Evolutionary conservation across 1,140 invertebrate species (phyloP), one percentile per base, ranked within the genome.

Genomic region (Drosophila burlai): DNA sequence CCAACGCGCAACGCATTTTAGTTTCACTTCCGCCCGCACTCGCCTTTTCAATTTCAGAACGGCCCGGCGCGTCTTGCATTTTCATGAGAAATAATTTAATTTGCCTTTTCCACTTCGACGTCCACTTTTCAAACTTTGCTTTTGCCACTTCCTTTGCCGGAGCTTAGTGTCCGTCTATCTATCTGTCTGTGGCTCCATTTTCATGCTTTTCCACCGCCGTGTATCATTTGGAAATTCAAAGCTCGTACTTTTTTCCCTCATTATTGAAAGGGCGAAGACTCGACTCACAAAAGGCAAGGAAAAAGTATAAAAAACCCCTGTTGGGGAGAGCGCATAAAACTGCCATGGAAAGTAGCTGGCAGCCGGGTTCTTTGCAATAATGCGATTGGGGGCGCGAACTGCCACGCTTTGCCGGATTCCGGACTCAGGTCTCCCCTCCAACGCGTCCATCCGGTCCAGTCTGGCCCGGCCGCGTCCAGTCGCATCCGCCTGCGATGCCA

Each of bases 21-120:
- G 75, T 84, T 84, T 82, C 80, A 86, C 80, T 87, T 83, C 78
- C 83, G 76, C 36, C 60, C 50, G 81, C 78, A 69, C 76, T 73
- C 21, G 21, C 68, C 69, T 50, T 82, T 84, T 86, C 83, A 86
- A 82, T 86, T 82, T 59, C 50, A 42, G 29, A 43, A 34, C 16
- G 26, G 38, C 46, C 65, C 34, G 46, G 38, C 62, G 46, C 73
- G 54, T 59, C 72, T 76, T 76, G 76, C 82, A 81, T 85, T 85
- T 81, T 79, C 81, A 84, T 85, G 82, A 84, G 82, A 84, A 69
- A 84, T 84, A 84, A 85, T 85, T 85, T 85, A 85, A 85, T 85
- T 85, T 85, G 82, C 83, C 82, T 86, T 85, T 81, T 85, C 83
- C 82, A 81, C 82, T 81, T 85, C 78, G 82, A 78, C 82, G 82